Evolutionary conservation across 2,797 vertebrate genomes (phyloP), one percentile per base, ranked within the genome.

Genomic region (Danio jaintianensis): DNA sequence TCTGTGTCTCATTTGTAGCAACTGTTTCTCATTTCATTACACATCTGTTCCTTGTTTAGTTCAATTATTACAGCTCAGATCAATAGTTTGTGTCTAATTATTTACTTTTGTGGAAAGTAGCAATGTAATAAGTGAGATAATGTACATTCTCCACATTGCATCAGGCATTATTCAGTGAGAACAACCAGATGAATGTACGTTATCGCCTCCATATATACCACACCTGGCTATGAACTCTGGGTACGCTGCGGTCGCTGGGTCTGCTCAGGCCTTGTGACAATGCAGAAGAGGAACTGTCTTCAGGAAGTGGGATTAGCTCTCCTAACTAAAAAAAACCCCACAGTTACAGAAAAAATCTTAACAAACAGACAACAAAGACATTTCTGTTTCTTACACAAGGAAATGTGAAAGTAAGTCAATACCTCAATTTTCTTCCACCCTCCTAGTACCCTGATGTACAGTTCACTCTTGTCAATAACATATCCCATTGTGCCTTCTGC

Each of bases 361-460:
- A 18, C 36, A 50, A 15, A 22, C 59, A 75, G 40, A 79, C 13
- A 43, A 20, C 50, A 58, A 18, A 47, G 11, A 50, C 12, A 42
- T 38, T 5, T 10, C n/a, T 0, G 4, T 48, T 47, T 8, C 11
- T 18, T 64, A 16, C 9, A 1, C 56, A 18, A n/a, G 7, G 7
- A 29, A 74, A n/a, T 7, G 9, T 20, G 4, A 47, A 56, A 45
- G 1, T 10, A 48, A 42, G 43, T 42, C 78, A 81, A 72, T 85
- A 98, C 96, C 95, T 95, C 95, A 70, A 98, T 83, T 85, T 95
- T 95, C 68, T 91, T 94, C 97, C 97, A 98, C 45, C 97, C 97
- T 0, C 91, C 92, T 83, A 42, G 92, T 42, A 95, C 89, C 10
- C 94, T 94, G 83, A 98, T 83, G 72, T 96, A 98, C 42, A 98